Evolutionary conservation across 2,888 invertebrate genomes (phyloP), one percentile per base, ranked within the genome.

Genomic region (Trichopria drosophilae): DNA sequence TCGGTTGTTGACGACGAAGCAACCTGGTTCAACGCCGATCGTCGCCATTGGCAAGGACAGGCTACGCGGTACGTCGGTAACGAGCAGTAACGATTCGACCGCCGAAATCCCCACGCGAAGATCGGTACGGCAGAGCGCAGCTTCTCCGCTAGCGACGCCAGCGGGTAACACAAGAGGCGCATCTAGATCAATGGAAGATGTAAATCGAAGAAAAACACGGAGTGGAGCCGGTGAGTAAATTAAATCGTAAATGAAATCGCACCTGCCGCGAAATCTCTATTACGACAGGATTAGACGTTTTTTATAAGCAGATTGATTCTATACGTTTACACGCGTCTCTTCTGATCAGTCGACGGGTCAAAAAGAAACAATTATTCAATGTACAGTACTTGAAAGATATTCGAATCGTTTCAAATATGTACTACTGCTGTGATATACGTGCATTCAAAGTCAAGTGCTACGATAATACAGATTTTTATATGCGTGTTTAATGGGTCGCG

Each of bases 101-200:
- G 67, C n/a, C n/a, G 72, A 73, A 61, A 64, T 73, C 32, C 66
- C 69, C 41, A 75, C 74, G 26, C 69, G 74, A 47, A 67, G 75
- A 50, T 75, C 75, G 35, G 75, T 75, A 45, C 68, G 75, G 46
- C 75, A 75, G 53, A 75, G 72, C 56, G 64, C 74, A 26, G 70
- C 74, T 37, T 75, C 74, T 42, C 75, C 75, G 19, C 59, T 75
- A 37, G 74, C 73, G 43, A 70, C 74, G 42, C 74, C 75, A 24
- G 75, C 74, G 18, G 72, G 75, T 59, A 75, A 75, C 58, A 75
- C 75, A 24, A 68, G 75, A 57, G 74, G 74, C 51, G 75, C 75
- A 28, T 73, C 75, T 29, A 69, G 74, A 64, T 68, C 75, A 24
- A 64, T 73, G 53, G 75, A 75, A 54, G 75, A 75, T 61, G 70